These are phyloP conservation scores for Ormyrus pomaceus DNA, from an alignment of 2,888 invertebrate species.

Conservation along the genomic window DNA sequence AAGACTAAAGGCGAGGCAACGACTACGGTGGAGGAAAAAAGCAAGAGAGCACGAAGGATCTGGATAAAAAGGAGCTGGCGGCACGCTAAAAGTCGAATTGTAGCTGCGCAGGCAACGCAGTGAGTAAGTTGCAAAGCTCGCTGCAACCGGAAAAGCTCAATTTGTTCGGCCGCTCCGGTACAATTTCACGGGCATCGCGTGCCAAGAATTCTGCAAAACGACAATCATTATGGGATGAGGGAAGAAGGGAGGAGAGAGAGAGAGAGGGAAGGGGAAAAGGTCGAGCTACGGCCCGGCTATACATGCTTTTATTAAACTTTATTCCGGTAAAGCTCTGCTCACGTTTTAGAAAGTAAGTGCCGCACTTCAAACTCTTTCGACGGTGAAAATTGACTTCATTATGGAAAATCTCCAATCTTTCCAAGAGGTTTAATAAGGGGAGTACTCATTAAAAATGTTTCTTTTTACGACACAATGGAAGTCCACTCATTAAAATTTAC, in stretches of 20 bases:
- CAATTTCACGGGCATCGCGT: slow-evolving; percentile 63
- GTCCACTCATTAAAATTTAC: too few relatives aligned
- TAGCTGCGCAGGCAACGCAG: slow-evolving; percentile 21
- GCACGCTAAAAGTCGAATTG: slow-evolving; percentile 33
- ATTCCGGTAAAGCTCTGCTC: background rate
- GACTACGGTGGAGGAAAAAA: background rate
- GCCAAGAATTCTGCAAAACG: slow-evolving; percentile 60
- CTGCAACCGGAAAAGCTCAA: slow-evolving; percentile 59
- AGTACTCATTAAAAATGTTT: too few relatives aligned
- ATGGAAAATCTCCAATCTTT: background rate
- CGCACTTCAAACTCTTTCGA: background rate
- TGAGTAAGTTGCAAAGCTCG: slow-evolving; percentile 38
- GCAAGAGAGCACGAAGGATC: background rate
- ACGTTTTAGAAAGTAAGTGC: background rate
- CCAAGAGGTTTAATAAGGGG: too few relatives aligned
- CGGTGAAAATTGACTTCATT: background rate
- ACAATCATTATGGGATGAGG: slow-evolving; percentile 58
- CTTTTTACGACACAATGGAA: too few relatives aligned
- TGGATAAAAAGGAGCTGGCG: slow-evolving; percentile 10
- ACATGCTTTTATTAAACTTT: slow-evolving; percentile 13
- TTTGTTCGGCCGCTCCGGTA: slow-evolving; percentile 57
- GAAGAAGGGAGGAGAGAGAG: background rate
- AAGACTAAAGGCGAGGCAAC: slow-evolving; percentile 6
- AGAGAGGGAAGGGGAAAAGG: background rate
- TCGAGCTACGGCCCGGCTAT: background rate